Percentiles rank a stretch among this genome's conserved stretches.
These are phyloP conservation scores for Antechinus stuartii DNA, from an alignment of 2,113 vertebrate genomes.

Conservation along the genomic window DNA sequence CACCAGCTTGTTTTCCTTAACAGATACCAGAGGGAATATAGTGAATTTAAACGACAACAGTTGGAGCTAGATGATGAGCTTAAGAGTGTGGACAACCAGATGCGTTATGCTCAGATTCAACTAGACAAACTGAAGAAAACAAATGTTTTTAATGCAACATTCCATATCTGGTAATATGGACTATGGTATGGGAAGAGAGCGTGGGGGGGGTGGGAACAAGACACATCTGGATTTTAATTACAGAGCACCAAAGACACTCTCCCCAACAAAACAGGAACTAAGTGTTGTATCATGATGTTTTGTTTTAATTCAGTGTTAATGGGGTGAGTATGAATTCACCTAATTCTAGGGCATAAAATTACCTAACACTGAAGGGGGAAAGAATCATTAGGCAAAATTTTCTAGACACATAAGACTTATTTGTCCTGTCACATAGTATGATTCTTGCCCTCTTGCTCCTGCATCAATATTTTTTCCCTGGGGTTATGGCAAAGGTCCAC, in stretches of 20 bases:
- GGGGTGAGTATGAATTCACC: not conserved
- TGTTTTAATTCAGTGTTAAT: not conserved
- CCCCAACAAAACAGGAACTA: not conserved
- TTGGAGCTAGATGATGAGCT: slow-evolving; percentile 97
- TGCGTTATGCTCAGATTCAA: slow-evolving; percentile 97
- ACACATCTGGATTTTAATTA: not conserved
- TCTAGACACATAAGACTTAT: not conserved
- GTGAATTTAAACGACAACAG: slow-evolving; percentile 98
- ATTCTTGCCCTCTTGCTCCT: not conserved
- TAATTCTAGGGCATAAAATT: slow-evolving; percentile 19
- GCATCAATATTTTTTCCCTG: not conserved
- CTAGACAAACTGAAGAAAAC: slow-evolving; percentile 97
- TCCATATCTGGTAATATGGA: slow-evolving; percentile 94
- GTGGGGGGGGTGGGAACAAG: not conserved
- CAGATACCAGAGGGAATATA: slow-evolving; percentile 98
- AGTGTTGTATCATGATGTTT: not conserved
- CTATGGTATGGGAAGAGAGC: fast-evolving
- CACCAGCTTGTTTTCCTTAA: slow-evolving; percentile 15
- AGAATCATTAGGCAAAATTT: not conserved
- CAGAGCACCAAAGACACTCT: not conserved
- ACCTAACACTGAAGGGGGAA: not conserved
- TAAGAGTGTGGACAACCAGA: slow-evolving; percentile 98
- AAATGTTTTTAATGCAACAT: slow-evolving; percentile 98
- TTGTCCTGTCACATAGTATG: not conserved
- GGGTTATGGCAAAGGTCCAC: not conserved